Base-by-base conservation (phyloP, 37 sponge, comb jelly and placozoan species). In the Aphrocallistes beatrix region DNA sequence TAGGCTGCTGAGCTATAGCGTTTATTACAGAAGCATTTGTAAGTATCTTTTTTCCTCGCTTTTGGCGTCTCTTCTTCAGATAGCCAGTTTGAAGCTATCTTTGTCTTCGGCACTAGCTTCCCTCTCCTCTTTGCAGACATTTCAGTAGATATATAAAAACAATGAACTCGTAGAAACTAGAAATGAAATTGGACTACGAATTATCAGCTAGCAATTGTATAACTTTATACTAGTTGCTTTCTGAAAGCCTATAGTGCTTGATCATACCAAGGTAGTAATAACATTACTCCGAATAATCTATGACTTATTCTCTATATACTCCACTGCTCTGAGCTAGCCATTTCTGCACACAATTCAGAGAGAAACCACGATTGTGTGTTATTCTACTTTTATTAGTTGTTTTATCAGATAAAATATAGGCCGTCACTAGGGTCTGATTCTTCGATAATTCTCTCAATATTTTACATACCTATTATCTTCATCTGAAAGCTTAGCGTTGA, bases 201-300 rank as follows among this genome's bases (percentile, higher is more conserved):
- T 60, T 3, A 60, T 60, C 75, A 60, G n/a, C 28, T 19, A 60
- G 21, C 75, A 60, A n/a, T 60, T 60, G 21, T 28, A 60, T 60
- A 60, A 60, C 75, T 60, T n/a, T 60, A 60, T 60, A 60, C 32
- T 60, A 60, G 75, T 60, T 3, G 75, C 8, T 30, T 60, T 25
- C 6, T 47, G 17, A 32, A 30, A 60, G 75, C 75, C 75, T 60
- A 60, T 60, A 32, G 75, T 60, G 25, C 25, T 8, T 60, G 75
- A 60, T 60, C 75, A 60, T 60, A 60, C 75, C 75, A 60, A 60
- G 75, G 75, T 13, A 60, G 75, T 60, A 60, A 60, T 60, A 60
- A 60, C 75, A 60, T 60, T 60, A 21, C 34, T 60, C 3, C 1
- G 28, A 25, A 60, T 3, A 60, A 25, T 60, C 75, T 60, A 60